These are phyloP conservation scores for Ariolimax columbianus DNA, from an alignment of 2,888 invertebrate species.

Conservation along the genomic window DNA sequence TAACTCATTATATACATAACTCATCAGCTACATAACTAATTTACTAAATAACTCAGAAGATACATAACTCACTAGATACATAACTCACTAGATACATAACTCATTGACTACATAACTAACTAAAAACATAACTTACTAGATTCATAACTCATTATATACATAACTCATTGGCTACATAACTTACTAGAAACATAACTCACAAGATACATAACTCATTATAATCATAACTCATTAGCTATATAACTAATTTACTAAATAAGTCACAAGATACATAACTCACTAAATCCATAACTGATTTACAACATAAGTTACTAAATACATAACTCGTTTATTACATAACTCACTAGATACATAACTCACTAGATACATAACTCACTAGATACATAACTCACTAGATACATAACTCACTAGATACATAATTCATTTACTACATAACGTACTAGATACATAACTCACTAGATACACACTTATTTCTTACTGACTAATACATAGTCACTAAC, in stretches of 20 bases:
- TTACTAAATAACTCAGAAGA: not conserved
- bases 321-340: not conserved
- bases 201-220: too few species aligned
- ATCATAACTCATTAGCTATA: too few species aligned
- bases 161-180: too few species aligned
- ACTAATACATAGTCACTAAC: too few species aligned
- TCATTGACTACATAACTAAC: not conserved
- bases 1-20: too few species aligned
- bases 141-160: too few species aligned
- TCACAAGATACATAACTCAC: not conserved
- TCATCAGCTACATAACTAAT: not conserved
- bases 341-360: not conserved
- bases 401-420: not conserved
- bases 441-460: not conserved
- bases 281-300: not conserved
- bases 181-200: not conserved
- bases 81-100: too few species aligned
- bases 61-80: too few species aligned
- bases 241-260: too few species aligned
- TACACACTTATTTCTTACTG: too few species aligned
- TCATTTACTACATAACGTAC: not conserved
- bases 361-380: not conserved
- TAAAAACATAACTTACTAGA: not conserved
- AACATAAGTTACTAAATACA: not conserved
- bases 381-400: not conserved